Evolutionary conservation across 2,113 vertebrate genomes (phyloP), one percentile per base, ranked within the genome.

Genomic region (Larimichthys crocea): DNA sequence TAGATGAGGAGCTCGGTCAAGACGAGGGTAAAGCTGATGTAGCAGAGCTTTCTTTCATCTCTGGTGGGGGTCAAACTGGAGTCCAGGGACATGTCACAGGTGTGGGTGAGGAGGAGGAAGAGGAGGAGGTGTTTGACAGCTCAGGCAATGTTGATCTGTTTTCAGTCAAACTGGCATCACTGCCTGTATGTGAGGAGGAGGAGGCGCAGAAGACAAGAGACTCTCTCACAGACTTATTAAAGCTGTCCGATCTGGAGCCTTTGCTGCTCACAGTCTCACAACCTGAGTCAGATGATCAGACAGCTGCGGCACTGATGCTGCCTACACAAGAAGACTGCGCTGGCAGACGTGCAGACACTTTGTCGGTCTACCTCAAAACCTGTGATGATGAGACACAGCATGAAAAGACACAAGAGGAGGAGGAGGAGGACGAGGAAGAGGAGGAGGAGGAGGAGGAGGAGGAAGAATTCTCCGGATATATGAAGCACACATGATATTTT

Each of bases 91-190:
- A 22, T 14, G 29, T 10, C 35, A 22, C 6, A 35, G 50, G n/a
- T 50, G 19, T 67, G 20, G 29, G 56, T 11, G 72, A 69, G 22
- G 67, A 79, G 60, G 29, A 70, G 11, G 10, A 22, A 3, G 49
- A 42, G 14, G 40, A 68, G 20, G 10, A 60, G 24, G 55, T 15
- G 20, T 16, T n/a, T 29, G 44, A 84, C 15, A 56, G n/a, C 49
- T 86, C 69, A 5, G 55, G 70, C 2, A 65, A 86, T 17, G 65
- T 94, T 26, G 69, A 94, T 48, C 79, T 94, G 56, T 79, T 92
- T 9, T 91, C 93, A 0, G 81, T 94, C 67, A 92, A 79, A 3
- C 67, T 94, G 0, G 60, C 65, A 0, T 48, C 86, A 1, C 29
- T 80, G 22, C 61, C 26, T 53, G 7, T 4, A 17, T 4, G 4